Base-by-base conservation (phyloP, 1,140 invertebrate species). In the Atta colombica region DNA sequence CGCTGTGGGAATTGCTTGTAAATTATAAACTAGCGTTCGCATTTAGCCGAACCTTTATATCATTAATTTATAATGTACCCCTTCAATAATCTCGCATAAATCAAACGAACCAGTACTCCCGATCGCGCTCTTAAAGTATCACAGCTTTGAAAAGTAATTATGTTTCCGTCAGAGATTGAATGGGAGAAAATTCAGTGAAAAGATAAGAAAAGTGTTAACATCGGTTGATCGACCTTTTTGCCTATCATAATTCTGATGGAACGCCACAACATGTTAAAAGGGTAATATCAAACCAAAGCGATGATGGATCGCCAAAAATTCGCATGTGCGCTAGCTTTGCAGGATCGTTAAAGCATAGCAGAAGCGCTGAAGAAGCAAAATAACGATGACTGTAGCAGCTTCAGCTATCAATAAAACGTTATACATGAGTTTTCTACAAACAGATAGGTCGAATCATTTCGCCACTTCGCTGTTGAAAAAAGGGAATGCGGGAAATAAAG, bases 281-380 rank as follows among this genome's bases (percentile, higher is more conserved):
- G 51, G 45, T 68, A 75, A 88, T 77, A 69, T 78, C 66, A 53
- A 82, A 89, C 55, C 74, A 87, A 87, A 60, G 58, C 65, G 77
- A 87, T 89, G 88, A 90, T 90, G 89, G 89, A 89, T 90, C 84
- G 78, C 82, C 74, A 85, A 87, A 90, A 89, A 87, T 89, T 78
- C 77, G 66, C 77, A 77, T 69, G 87, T 45, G 66, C 53, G 78
- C 66, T 72, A 28, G 53, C 74, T 68, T 55, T 63, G 60, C 31
- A 35, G 16, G 58, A 55, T 81, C 85, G 87, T 90, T 89, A 89
- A 68, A 65, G 77, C 72, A 66, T 18, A 31, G 65, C 63, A 45
- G 39, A 51, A 45, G 55, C 53, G 77, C 77, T 86, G 77, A 78
- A 51, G 12, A 82, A 18, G 84, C 72, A 21, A 87, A 87, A 77